Percentiles rank a stretch among this genome's conserved stretches.
Conservation (phyloP, 2,113 vertebrate species). For the Cephalopholis sonnerati region DNA sequence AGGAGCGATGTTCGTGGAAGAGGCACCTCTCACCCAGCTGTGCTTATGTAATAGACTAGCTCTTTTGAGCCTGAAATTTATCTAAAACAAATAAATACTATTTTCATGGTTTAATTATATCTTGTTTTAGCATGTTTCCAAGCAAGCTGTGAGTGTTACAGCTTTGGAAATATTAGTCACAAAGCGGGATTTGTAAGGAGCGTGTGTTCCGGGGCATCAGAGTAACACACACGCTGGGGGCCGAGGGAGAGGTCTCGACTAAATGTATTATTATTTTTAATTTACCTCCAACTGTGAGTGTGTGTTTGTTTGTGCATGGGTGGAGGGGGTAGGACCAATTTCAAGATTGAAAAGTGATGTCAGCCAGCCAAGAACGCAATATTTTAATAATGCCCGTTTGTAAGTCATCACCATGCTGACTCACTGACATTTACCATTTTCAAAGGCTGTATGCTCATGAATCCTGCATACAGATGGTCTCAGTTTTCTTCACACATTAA, state of each 20-base stretch:
- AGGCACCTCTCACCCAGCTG: constrained; percentile 62
- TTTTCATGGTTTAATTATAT: constrained; percentile 62
- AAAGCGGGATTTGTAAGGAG: constrained; percentile 35
- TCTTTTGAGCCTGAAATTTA: constrained; percentile 44
- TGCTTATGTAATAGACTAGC: constrained; percentile 36
- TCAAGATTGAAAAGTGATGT: constrained; percentile 49
- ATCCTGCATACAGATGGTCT: constrained; percentile 22
- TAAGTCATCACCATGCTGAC: constrained; percentile 27
- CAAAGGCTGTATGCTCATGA: neutral
- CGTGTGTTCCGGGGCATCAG: constrained; percentile 27
- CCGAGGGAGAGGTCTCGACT: constrained; percentile 2
- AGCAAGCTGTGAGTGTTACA: constrained; percentile 37
- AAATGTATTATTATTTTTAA: constrained; percentile 35
- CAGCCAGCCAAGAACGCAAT: constrained; percentile 23
- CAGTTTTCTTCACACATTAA: constrained; percentile 13
- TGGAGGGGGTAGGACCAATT: neutral
- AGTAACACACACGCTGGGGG: constrained; percentile 7
- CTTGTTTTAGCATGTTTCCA: constrained; percentile 42
- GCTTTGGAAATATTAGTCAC: constrained; percentile 52
- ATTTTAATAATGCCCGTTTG: constrained; percentile 19
- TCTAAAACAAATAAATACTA: constrained; percentile 57
- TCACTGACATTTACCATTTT: constrained; percentile 38
- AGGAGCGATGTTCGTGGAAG: constrained; percentile 32
- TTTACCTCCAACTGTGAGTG: constrained; percentile 40
- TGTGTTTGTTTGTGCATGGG: neutral